Conservation (phyloP, 2,113 vertebrate genomes). For the Uropsilus gracilis region DNA sequence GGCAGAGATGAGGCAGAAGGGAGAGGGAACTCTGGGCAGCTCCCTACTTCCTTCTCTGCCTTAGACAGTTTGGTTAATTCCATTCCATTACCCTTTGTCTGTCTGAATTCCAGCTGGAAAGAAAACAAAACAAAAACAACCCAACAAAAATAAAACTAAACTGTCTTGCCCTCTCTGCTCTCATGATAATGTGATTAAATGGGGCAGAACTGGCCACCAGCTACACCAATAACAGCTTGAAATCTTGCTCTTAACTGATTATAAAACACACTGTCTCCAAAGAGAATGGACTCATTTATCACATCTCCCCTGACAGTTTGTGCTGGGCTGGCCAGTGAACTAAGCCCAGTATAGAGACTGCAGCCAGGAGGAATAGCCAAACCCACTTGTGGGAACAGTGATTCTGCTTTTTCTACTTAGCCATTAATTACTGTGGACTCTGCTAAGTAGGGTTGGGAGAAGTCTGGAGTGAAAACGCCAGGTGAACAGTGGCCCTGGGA, state of each 20-base stretch:
- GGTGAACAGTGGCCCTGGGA: neutral
- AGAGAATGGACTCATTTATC: slow-evolving; percentile 49
- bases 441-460: neutral
- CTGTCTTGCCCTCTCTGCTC: neutral
- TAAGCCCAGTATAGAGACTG: neutral
- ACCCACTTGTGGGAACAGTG: neutral
- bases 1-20: neutral
- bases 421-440: neutral
- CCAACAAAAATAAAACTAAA: neutral
- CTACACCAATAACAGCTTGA: slow-evolving; percentile 43
- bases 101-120: neutral
- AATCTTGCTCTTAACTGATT: slow-evolving; percentile 53
- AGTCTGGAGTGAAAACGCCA: neutral
- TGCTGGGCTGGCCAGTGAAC: neutral
- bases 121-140: neutral
- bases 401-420: neutral
- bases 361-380: neutral
- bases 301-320: slow-evolving; percentile 9
- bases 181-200: slow-evolving; percentile 66
- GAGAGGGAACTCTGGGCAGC: neutral
- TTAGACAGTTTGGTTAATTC: neutral
- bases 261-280: slow-evolving; percentile 44
- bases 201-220: neutral
- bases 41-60: neutral
- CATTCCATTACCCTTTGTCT: slow-evolving; percentile 14